Evolutionary conservation across 2,888 invertebrate species (phyloP).

Genomic region (Dolichomitus sp.): DNA sequence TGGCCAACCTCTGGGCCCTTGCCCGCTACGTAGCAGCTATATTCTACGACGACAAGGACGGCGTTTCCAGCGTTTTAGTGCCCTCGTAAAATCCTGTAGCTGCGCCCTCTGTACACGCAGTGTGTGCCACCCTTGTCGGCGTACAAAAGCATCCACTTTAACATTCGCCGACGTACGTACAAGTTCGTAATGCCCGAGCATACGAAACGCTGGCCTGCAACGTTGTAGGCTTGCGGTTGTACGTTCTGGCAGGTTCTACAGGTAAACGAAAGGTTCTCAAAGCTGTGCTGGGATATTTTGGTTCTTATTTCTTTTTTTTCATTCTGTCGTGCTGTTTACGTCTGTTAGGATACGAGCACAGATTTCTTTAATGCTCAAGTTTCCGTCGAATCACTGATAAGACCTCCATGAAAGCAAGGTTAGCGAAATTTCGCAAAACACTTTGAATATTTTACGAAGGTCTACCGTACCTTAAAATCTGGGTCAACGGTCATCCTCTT

Average conservation of each 20-base stretch:
- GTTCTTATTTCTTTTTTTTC: background rate
- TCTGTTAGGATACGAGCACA: background rate
- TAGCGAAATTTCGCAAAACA: background rate
- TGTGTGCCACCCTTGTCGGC: slow-evolving; percentile 54
- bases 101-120: slow-evolving; percentile 19
- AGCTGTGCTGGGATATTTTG: background rate
- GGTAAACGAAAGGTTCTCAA: background rate
- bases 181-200: slow-evolving; percentile 32
- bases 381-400: background rate
- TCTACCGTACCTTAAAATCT: slow-evolving; percentile 90
- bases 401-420: background rate
- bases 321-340: background rate
- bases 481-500: slow-evolving; percentile 91
- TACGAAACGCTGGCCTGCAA: background rate
- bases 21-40: background rate
- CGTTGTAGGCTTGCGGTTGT: slow-evolving; percentile 1
- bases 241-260: background rate
- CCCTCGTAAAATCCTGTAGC: slow-evolving; percentile 71
- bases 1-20: slow-evolving; percentile 7
- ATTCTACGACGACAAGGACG: slow-evolving; percentile 56
- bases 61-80: slow-evolving; percentile 69
- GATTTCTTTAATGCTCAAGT: background rate
- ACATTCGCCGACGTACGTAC: slow-evolving; percentile 66
- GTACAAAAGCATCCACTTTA: slow-evolving; percentile 75
- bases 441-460: slow-evolving; percentile 7